Percentiles rank a stretch among this genome's conserved stretches.
Evolutionary conservation across 2,113 vertebrate species (phyloP).

Genomic region (Cheilinus undulatus): DNA sequence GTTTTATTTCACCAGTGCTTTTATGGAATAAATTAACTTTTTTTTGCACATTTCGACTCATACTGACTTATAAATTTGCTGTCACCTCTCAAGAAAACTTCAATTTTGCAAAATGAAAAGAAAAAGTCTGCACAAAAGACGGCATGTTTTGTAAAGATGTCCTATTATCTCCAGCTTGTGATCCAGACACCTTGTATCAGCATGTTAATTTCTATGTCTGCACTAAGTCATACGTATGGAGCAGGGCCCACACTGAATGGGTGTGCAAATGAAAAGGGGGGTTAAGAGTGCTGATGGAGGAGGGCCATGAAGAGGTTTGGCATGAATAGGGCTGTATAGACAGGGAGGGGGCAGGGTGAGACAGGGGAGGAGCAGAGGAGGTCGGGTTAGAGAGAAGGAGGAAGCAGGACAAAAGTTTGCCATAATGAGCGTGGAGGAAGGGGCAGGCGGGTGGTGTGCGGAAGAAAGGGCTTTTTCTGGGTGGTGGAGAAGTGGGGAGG

Average conservation of each 20-base stretch:
- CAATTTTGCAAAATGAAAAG: background rate
- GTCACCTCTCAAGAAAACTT: too few relatives aligned
- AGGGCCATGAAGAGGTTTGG: constrained; percentile 58
- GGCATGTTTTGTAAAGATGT: constrained; percentile 2
- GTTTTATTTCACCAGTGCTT: background rate
- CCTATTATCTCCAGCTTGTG: constrained; percentile 6
- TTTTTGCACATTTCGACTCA: background rate
- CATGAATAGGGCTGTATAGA: constrained; percentile 71
- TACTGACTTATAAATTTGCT: background rate
- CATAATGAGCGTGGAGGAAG: constrained; percentile 80
- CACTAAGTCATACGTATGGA: constrained; percentile 47
- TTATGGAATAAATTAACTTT: too few relatives aligned
- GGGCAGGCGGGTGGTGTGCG: constrained; percentile 61
- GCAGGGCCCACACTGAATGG: constrained; percentile 43
- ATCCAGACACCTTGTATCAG: constrained; percentile 51
- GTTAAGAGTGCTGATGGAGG: constrained; percentile 40
- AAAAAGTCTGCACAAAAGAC: background rate
- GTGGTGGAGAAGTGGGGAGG: constrained; percentile 64
- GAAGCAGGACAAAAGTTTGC: constrained; percentile 81
- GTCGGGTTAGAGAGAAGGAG: constrained; percentile 67
- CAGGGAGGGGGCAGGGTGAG: constrained; percentile 71
- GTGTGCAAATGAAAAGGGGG: constrained; percentile 59
- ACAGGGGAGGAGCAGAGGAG: constrained; percentile 68
- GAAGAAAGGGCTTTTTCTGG: constrained; percentile 67
- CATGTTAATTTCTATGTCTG: constrained; percentile 62